Evolutionary conservation across 2,113 vertebrate genomes (phyloP), one percentile per base, ranked within the genome.

Genomic region (Caracal caracal): DNA sequence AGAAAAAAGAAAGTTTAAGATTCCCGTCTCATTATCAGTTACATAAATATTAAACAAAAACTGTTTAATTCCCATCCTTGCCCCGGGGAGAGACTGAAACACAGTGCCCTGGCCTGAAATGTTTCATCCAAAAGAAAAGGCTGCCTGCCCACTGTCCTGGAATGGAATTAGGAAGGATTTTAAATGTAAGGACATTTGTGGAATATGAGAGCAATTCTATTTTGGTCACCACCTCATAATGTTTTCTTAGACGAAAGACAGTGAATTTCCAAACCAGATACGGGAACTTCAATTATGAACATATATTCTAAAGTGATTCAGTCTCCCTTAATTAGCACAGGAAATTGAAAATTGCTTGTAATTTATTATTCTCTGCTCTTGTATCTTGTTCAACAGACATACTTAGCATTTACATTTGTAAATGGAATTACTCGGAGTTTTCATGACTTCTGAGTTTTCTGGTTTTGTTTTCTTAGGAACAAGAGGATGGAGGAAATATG

Each of bases 401-500:
- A 75, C 47, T 84, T n/a, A 65, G 7, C 78, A 79, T 95, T 87
- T 94, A 51, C 92, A 96, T 92, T 79, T 95, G 17, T 83, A 92
- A 93, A 59, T 88, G 26, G 22, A 94, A 94, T 80, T 96, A 92
- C n/a, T 92, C 24, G 75, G 63, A 79, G 75, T 94, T 95, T 97
- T 93, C 66, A 35, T 26, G 40, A 71, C 56, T 93, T 97, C 68
- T 97, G 83, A 96, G 35, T 86, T 93, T 96, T 95, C 40, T 76
- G 11, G 71, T 94, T 97, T 91, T 97, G 85, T 97, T 95, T 76
- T 95, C 76, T 91, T 94, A 98, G 98, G 97, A 88, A 92, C 40
- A 92, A 20, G n/a, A 97, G 97, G 86, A 93, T 59, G 43, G n/a
- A 87, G 51, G 79, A 95, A 63, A 92, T 96, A 71, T 98, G 94